A percentile compares a stretch with the other conserved stretches of the same genome.
Conservation (phyloP, 2,888 invertebrate species). For the Lydus trimaculatus region DNA sequence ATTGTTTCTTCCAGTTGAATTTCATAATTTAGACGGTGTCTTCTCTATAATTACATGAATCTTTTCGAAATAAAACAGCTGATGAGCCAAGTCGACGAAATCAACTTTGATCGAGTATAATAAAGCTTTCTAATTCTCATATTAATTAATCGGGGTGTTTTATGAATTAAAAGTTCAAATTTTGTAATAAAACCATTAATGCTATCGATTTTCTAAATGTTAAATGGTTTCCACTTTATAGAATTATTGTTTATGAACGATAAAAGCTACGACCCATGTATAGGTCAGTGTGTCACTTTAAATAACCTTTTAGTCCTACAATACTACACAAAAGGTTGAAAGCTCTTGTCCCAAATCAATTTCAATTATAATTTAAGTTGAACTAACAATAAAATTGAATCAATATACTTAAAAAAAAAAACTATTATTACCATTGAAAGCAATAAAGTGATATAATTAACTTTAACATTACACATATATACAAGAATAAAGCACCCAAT, state of each 20-base stretch:
- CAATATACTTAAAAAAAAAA: neutral
- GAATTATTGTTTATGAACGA: neutral
- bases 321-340: neutral
- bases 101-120: no score
- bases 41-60: no score
- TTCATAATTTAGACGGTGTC: no score
- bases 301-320: neutral
- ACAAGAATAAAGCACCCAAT: neutral
- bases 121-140: no score
- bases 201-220: neutral
- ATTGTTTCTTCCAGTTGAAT: no score
- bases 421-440: neutral
- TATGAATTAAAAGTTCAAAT: no score
- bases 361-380: no score
- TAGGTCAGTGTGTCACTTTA: conserved; percentile 1
- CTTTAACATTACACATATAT: neutral
- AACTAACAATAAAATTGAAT: neutral
- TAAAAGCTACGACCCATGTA: neutral
- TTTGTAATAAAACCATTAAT: neutral
- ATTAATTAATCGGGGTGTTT: no score
- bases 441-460: neutral
- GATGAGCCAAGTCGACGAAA: no score
- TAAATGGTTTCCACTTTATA: neutral
- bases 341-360: neutral
- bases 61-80: no score